Base-by-base conservation (phyloP, 2,888 invertebrate genomes). In the Hipparchia sbordonii region DNA sequence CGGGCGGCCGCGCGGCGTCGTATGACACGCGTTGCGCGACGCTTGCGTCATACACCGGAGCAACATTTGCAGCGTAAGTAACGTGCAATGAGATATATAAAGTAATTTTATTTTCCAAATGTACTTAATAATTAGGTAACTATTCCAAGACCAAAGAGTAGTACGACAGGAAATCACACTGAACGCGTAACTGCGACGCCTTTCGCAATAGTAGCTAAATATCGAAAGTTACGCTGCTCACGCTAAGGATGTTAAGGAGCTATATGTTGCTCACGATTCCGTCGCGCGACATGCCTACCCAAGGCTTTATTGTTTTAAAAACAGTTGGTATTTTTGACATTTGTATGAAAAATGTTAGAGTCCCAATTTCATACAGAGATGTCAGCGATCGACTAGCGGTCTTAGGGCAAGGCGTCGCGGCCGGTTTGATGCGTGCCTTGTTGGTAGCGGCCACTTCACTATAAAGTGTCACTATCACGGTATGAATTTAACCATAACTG, bases 1-100 rank as follows among this genome's bases (percentile, higher is more conserved):
- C 85, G 84, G 86, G 84, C 89, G 86, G 86, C 88, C 87, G 86
- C 84, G 83, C 84, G 87, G 89, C 89, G 87, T 90, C 87, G 85
- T 85, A 85, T 89, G 89, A 87, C 89, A 87, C 84, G 86, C 87
- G 86, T 85, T 84, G 84, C 85, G 82, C 84, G 85, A 82, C 85
- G 81, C 86, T 84, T 82, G 82, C 82, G 77, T 82, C 86, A 78
- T 81, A 84, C 83, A 80, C 82, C 83, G 81, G 84, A 79, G 84
- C 84, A 83, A 82, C 84, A 80, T 82, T 86, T 84, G 83, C 86
- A 81, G 86, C 88, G 92, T 92, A 83, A 76, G 91, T 90, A 57
- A 8, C 57, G 23, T 6, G 6, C 23, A 57, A 13, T 8, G 56
- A 56, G 13, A 57, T 39, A 48, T 7, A 7, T 48, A 48, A 48